These are phyloP conservation scores for Sebastolobus altivelis DNA, from an alignment of 2,797 vertebrate species.

Conservation along the genomic window DNA sequence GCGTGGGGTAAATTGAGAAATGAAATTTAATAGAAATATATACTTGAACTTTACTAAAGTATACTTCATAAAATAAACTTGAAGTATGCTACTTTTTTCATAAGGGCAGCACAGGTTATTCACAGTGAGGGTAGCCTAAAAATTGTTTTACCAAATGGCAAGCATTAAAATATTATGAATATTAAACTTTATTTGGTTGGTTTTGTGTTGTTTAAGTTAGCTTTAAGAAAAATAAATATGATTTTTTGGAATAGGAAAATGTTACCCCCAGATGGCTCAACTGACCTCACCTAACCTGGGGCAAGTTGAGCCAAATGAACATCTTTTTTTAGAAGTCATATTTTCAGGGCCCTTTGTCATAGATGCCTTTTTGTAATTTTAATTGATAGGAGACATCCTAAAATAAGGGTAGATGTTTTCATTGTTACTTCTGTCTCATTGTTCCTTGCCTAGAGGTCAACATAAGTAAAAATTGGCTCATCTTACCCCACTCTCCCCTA, in stretches of 20 bases:
- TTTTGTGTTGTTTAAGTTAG: neutral
- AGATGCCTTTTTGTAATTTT: neutral
- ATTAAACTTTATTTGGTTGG: neutral
- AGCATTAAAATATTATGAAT: neutral
- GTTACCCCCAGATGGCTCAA: neutral
- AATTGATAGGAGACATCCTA: neutral
- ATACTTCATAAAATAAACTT: no score
- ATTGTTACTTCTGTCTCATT: neutral
- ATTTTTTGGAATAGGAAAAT: neutral
- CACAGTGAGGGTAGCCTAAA: no score
- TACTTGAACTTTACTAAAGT: no score
- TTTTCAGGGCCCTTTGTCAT: neutral
- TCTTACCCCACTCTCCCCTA: neutral
- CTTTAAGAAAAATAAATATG: neutral
- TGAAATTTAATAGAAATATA: no score
- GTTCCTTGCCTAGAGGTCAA: neutral
- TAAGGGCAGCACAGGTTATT: fast-evolving
- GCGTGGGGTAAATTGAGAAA: no score
- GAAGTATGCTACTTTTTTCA: no score
- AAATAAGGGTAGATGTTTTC: neutral
- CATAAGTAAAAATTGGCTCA: neutral
- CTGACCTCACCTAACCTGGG: no score
- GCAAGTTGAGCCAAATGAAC: no score
- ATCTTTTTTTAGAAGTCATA: no score
- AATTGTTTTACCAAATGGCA: neutral